Evolutionary conservation across 2,797 vertebrate species (phyloP), one percentile per base, ranked within the genome.

Genomic region (Poeciliopsis presidionis): DNA sequence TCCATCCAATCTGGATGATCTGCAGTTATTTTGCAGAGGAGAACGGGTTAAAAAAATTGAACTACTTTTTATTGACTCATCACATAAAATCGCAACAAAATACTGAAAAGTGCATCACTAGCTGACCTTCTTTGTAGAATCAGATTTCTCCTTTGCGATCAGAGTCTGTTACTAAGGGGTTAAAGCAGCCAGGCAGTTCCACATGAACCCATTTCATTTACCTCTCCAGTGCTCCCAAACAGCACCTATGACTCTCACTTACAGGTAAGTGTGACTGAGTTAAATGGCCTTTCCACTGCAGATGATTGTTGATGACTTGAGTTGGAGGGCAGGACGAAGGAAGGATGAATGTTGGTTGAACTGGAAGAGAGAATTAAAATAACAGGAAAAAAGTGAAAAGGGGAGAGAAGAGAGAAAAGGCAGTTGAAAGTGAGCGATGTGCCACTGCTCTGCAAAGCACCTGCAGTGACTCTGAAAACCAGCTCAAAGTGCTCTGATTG

Each of bases 381-480:
- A 55, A 71, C 71, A 36, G 16, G 25, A 7, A 25, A 8, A 25
- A 5, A 3, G 2, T 7, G 1, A 5, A 28, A n/a, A 8, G 3
- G 47, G 18, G 16, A 65, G 33, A 81, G 73, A 74, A 1, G 8
- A 63, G 28, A 47, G 51, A 41, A 83, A 55, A 36, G 0, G 11
- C 16, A 73, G 74, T 55, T 47, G 63, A 79, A 75, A 77, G 73
- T 63, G 45, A 83, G 63, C 3, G 41, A 43, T 43, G 46, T 36
- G 43, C n/a, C 20, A 73, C 45, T 70, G 79, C 72, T 22, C 28
- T 70, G 49, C 25, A 57, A 75, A 86, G 72, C 43, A 83, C 75
- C 75, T 78, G 72, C 71, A 80, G 81, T 28, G 76, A 80, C 47
- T 69, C 75, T 69, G 57, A 86, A 75, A 76, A 33, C 51, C 72